These are phyloP conservation scores for Spodoptera frugiperda DNA, from an alignment of 1,140 invertebrate genomes.

Conservation along the genomic window DNA sequence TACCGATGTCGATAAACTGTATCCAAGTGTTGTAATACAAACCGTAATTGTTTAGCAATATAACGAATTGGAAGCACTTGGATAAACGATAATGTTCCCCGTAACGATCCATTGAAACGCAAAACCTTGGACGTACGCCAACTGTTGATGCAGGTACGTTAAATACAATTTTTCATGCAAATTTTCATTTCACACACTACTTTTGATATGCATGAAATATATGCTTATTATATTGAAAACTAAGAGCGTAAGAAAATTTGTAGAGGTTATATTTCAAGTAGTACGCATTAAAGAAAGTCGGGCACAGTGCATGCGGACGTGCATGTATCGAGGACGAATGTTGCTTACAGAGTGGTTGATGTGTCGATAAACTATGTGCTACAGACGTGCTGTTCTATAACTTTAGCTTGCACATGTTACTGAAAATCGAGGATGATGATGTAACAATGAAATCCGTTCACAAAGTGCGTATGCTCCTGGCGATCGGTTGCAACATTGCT, in stretches of 20 bases:
- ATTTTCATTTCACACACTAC: conserved; percentile 23
- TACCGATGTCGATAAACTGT: conserved; percentile 32
- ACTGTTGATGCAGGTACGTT: conserved; percentile 50
- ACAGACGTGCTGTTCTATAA: conserved; percentile 56
- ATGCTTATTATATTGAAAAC: not conserved
- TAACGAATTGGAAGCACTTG: conserved; percentile 51
- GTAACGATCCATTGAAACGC: conserved; percentile 62
- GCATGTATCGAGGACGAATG: conserved; percentile 38
- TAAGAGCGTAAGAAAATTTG: not conserved
- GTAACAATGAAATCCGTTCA: conserved; percentile 14
- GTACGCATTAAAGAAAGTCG: conserved; percentile 43
- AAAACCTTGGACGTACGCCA: conserved; percentile 60
- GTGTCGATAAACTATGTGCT: conserved; percentile 59
- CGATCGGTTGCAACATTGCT: no score
- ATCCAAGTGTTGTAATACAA: conserved; percentile 39
- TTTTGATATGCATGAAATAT: not conserved
- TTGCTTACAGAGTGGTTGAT: conserved; percentile 47
- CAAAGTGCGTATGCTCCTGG: not conserved
- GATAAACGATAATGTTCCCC: conserved; percentile 56
- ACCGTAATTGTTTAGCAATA: conserved; percentile 40
- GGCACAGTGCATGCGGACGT: conserved; percentile 16
- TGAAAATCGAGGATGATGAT: conserved; percentile 3
- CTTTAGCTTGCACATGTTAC: conserved; percentile 30
- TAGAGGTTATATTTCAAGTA: not conserved
- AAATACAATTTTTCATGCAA: conserved; percentile 34